Conservation (phyloP, 2,888 invertebrate genomes). For the Rhogogaster chlorosoma region DNA sequence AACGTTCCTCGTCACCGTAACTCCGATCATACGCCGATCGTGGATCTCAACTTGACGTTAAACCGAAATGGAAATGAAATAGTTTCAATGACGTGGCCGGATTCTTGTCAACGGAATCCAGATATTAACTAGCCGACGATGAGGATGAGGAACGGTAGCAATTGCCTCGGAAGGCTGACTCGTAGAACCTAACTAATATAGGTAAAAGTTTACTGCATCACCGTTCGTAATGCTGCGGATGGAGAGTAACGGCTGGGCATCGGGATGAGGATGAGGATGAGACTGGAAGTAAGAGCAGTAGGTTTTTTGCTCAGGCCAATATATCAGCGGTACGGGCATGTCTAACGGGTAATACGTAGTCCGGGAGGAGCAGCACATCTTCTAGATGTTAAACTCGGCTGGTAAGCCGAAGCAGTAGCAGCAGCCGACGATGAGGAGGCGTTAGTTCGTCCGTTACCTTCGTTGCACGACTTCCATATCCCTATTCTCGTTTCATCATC, state of each 20-base stretch:
- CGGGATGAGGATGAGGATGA: conserved; percentile 14
- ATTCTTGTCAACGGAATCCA: background rate
- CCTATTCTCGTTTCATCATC: conserved; percentile 34
- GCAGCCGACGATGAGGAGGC: background rate
- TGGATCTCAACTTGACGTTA: background rate
- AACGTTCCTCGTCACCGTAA: background rate
- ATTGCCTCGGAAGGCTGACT: background rate
- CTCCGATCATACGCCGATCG: background rate
- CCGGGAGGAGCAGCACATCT: conserved; percentile 60
- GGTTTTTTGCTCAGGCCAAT: conserved; percentile 74
- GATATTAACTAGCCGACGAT: too few species aligned
- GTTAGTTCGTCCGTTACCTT: background rate
- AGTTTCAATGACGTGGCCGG: background rate
- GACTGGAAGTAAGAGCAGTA: conserved; percentile 66
- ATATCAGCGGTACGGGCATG: conserved; percentile 76
- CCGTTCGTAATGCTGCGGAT: conserved; percentile 6
- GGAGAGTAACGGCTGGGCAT: conserved; percentile 40
- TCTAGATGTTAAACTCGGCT: background rate
- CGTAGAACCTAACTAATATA: background rate
- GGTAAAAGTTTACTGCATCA: conserved; percentile 17
- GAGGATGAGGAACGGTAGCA: too few species aligned
- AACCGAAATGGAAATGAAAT: background rate
- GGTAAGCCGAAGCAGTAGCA: background rate
- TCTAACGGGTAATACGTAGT: conserved; percentile 74
- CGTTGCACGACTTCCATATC: background rate